Evolutionary conservation across 1,140 invertebrate species (phyloP), one percentile per base, ranked within the genome.

Genomic region (Cecropterus lyciades): DNA sequence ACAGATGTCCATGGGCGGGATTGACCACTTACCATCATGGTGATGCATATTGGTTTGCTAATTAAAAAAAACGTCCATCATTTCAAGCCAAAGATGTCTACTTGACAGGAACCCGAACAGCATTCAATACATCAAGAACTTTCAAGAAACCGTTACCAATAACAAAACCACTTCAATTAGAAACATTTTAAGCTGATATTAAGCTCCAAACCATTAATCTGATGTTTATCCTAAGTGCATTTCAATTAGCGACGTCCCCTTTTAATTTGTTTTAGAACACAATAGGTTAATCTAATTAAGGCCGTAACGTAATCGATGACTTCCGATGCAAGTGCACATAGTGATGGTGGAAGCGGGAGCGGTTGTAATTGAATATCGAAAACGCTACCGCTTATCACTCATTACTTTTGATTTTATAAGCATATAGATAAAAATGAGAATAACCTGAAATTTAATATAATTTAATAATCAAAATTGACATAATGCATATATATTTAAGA

Each of bases 211-310:
- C 46, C 46, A 57, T 57, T 57, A 56, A 56, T 42, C 20, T 15
- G 55, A 57, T 57, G 7, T 53, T 53, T 37, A 53, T 53, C 17
- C 20, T 45, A 57, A 57, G 55, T 43, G 55, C 55, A 43, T 57
- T 57, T 57, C 40, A 45, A 57, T 57, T 57, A 57, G 55, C 40
- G 30, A 57, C 11, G 17, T 53, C 8, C 40, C 40, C 40, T 57
- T 45, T 57, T 57, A 57, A 57, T 57, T 57, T 57, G 49, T 45
- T 57, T 57, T 45, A 45, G 40, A 45, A 43, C 20, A 57, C 40
- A 43, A 57, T 57, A 57, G 55, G 42, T 57, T 57, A 57, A 45
- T 57, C 55, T 57, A 57, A 57, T 57, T 57, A 27, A 11, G 6
- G 7, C 20, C 17, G 55, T 53, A 37, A 24, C 37, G n/a, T 57